Evolutionary conservation across 2,888 invertebrate species (phyloP).

Genomic region (Zaprionus obscuricornis): DNA sequence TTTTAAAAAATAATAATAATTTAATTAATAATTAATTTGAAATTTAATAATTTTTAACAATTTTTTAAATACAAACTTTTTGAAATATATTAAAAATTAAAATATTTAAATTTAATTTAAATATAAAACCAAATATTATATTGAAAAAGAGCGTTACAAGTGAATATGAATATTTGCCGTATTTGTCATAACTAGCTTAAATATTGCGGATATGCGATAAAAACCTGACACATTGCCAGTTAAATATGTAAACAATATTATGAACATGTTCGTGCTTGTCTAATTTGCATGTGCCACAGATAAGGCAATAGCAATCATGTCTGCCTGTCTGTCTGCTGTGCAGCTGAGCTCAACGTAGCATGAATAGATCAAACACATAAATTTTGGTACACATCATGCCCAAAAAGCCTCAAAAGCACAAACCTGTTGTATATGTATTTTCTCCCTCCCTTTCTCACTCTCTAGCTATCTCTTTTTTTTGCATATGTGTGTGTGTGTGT

Average conservation of each 20-base stretch:
- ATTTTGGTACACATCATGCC: conserved; percentile 37
- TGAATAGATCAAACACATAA: conserved; percentile 72
- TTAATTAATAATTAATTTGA: no score
- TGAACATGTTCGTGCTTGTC: conserved; percentile 37
- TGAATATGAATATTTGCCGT: no score
- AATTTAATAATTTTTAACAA: no score
- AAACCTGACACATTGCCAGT: conserved; percentile 21
- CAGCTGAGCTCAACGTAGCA: conserved; percentile 58
- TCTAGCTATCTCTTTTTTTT: no score
- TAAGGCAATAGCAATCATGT: conserved; percentile 33
- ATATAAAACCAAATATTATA: no score
- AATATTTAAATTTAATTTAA: no score
- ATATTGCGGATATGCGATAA: conserved; percentile 15
- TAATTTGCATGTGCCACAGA: conserved; percentile 65
- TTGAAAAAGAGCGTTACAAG: no score
- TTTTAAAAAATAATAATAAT: no score
- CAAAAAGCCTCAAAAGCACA: background rate
- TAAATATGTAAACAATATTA: conserved; percentile 50
- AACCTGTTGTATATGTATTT: conserved; percentile 5
- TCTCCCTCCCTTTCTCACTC: no score
- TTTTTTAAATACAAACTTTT: no score
- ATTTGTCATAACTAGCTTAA: background rate
- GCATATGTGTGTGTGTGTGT: conserved; percentile 18
- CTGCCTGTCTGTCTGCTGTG: conserved; percentile 25
- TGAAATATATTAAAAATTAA: background rate